Base-by-base conservation (phyloP, 2,888 invertebrate genomes). In the Petrolisthes cinctipes region DNA sequence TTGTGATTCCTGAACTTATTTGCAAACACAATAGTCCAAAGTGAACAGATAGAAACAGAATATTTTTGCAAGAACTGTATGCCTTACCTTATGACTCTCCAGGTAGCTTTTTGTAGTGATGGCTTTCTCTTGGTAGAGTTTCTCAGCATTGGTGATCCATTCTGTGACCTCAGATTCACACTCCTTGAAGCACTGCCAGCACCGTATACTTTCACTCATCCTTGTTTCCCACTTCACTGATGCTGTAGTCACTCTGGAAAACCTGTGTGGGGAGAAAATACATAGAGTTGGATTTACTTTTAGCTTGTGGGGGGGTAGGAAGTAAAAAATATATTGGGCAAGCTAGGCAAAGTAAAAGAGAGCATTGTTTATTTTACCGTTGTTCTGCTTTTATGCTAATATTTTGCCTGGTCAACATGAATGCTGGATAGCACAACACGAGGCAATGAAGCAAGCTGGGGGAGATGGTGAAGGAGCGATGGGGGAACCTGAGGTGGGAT, bases 131-230 rank as follows among this genome's bases (percentile, higher is more conserved):
- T 95, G 94, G 23, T 98, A 94, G 71, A 97, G 93, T 4, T 96
- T 95, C 91, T 98, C 97, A 0, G 98, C 98, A 81, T 96, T 95
- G 0, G 96, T 95, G 0, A 98, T 94, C 97, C 98, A 98, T 91
- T 97, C 97, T 37, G 96, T 95, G 0, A 98, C 96, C 9, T 95
- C 94, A 23, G 95, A 94, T 92, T 96, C 96, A 92, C 95, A 96
- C 91, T 95, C 95, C 86, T 95, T 95, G 92, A 97, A 97, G 90
- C 96, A 96, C 82, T 96, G 95, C 97, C 98, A 98, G 82, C 96
- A 96, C 14, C 96, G 94, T 0, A 96, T 95, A 0, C 96, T 95
- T 90, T 96, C 96, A 91, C 96, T 96, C 2, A 98, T 94, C 86
- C 96, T 83, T 54, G 81, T 86, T 66, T 89, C 90, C 90, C 90